phyloP scores from a whole-genome alignment of 2,113 vertebrate species.

The Oriolus oriolus region DNA sequence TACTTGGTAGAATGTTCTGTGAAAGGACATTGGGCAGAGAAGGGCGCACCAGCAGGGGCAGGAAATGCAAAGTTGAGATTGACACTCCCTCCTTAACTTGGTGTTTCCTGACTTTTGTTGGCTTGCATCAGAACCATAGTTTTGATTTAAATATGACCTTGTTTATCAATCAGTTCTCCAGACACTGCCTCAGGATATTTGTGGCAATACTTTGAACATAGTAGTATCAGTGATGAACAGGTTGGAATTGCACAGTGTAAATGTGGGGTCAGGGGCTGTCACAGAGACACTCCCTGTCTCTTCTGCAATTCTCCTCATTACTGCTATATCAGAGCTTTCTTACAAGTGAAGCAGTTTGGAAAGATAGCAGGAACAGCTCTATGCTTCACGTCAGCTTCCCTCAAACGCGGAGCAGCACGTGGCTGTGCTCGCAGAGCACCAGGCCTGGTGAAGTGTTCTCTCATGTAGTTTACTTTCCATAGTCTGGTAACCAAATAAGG shows the following conservation, averaged over 20 bases:
- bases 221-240: neutral
- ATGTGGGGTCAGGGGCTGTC: neutral
- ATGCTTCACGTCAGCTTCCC: neutral
- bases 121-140: neutral
- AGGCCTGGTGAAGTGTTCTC: neutral
- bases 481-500: neutral
- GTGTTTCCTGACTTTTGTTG: conserved; percentile 26
- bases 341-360: neutral
- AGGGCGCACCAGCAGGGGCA: neutral
- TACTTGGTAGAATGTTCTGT: neutral
- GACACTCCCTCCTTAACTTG: neutral
- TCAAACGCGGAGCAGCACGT: accelerated
- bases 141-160: neutral
- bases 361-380: neutral
- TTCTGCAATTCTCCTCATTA: neutral
- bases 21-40: neutral
- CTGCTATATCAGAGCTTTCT: neutral
- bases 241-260: neutral
- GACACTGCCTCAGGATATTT: neutral
- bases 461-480: neutral
- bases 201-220: neutral
- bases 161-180: neutral
- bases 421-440: neutral
- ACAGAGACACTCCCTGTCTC: neutral
- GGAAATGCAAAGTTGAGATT: neutral